A percentile compares a stretch with the other conserved stretches of the same genome.
Conservation (phyloP, 2,113 vertebrate species). For the Plectropomus leopardus region DNA sequence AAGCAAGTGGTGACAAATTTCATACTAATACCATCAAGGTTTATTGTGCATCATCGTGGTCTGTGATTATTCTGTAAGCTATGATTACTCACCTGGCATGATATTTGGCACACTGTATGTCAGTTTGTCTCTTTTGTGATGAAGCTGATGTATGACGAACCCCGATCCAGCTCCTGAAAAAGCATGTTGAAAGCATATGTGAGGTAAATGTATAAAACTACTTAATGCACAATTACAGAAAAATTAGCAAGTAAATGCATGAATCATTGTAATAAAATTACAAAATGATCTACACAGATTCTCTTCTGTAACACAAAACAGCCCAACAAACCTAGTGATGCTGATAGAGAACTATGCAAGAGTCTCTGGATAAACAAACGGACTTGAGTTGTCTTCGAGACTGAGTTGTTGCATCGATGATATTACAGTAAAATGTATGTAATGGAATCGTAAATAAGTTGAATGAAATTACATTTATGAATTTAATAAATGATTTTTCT, state of each 20-base stretch:
- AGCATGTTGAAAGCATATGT: not conserved
- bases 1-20: not conserved
- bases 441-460: not conserved
- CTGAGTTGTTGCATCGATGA: not conserved
- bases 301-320: not conserved
- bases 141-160: too few species aligned
- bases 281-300: not conserved
- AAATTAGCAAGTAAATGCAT: not conserved
- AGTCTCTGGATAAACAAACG: not conserved
- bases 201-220: not conserved
- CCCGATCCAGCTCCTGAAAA: not conserved
- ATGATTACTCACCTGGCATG: not conserved
- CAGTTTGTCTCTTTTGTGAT: not conserved
- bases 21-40: not conserved
- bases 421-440: not conserved
- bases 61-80: slow-evolving; percentile 11
- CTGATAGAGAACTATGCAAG: not conserved
- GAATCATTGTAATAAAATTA: not conserved
- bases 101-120: not conserved
- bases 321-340: not conserved
- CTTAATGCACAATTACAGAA: not conserved
- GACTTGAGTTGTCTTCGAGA: not conserved
- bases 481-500: not conserved
- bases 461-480: not conserved
- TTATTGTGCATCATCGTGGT: not conserved